Base-by-base conservation (phyloP, 2,113 vertebrate genomes). In the cat (Felis catus) region DNA sequence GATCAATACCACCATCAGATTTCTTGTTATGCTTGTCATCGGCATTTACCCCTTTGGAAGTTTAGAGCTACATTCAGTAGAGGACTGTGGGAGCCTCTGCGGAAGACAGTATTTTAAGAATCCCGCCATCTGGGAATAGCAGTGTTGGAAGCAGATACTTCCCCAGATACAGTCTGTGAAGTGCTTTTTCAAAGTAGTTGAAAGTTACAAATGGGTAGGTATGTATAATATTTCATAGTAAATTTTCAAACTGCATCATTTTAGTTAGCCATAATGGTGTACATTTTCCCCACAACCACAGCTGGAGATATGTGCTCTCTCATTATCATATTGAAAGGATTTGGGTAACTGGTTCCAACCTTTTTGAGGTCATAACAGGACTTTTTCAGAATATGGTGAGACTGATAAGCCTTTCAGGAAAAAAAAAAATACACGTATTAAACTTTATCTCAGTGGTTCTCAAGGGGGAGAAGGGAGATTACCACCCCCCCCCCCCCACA, bases 81-180 rank as follows among this genome's bases (percentile, higher is more conserved):
- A n/a, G 33, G 45, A 45, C 58, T 39, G 61, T n/a, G 45, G 51
- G 45, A 87, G 79, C 66, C 65, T 81, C 36, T 12, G 7, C 76
- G 2, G 39, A 66, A 76, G 68, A 55, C 2, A 3, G 65, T 89
- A 31, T 96, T 95, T 90, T 87, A 94, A 91, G 94, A 96, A 89
- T 39, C 55, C 0, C 21, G 6, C 78, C 91, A 19, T 90, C 90
- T 92, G 95, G 89, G 87, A 95, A 58, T 7, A 19, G 29, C 55
- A 90, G 76, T 78, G 74, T 85, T 66, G 84, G 79, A 89, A 92
- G 82, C 39, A 86, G 63, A 58, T 36, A 9, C 36, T 84, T 91
- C 73, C 76, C 55, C 29, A 76, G n/a, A 51, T 33, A 73, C 0
- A 33, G 27, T 63, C 16, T 87, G 25, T 80, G 65, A 55, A 51